Percentiles rank a stretch among this genome's conserved stretches.
Evolutionary conservation across 2,797 vertebrate species (phyloP).

Genomic region (Schizopygopsis pylzovi): DNA sequence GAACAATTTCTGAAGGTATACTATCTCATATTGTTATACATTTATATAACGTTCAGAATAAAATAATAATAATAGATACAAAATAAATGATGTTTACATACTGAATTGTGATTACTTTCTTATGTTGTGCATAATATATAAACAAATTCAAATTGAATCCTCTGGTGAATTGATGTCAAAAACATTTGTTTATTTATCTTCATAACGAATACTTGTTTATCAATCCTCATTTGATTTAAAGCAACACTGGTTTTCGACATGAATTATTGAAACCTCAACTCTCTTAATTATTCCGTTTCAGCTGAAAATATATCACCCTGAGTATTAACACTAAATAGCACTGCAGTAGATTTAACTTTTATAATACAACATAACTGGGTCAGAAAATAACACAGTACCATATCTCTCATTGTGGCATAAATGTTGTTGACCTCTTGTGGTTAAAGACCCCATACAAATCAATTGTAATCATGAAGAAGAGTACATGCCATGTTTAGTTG

Average conservation of each 20-base stretch:
- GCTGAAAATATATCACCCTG: slow-evolving; percentile 1
- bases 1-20: neutral
- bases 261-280: slow-evolving; percentile 39
- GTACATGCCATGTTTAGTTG: neutral
- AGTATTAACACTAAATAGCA: neutral
- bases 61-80: no score
- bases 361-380: neutral
- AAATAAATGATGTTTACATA: neutral
- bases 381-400: neutral
- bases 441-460: neutral
- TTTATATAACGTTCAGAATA: neutral
- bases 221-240: slow-evolving; percentile 17
- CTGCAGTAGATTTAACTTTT: slow-evolving; percentile 16
- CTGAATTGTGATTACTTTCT: neutral
- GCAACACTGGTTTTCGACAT: slow-evolving; percentile 35
- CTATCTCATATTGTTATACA: neutral
- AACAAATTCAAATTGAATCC: neutral
- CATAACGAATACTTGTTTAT: slow-evolving; percentile 27
- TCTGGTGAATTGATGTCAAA: neutral
- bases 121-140: neutral
- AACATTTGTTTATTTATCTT: neutral
- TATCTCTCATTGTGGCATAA: slow-evolving; percentile 9
- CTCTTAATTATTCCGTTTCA: slow-evolving; percentile 44
- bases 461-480: neutral
- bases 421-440: neutral